Evolutionary conservation across 1,140 invertebrate species (phyloP), one percentile per base, ranked within the genome.

Genomic region (Galleria mellonella): DNA sequence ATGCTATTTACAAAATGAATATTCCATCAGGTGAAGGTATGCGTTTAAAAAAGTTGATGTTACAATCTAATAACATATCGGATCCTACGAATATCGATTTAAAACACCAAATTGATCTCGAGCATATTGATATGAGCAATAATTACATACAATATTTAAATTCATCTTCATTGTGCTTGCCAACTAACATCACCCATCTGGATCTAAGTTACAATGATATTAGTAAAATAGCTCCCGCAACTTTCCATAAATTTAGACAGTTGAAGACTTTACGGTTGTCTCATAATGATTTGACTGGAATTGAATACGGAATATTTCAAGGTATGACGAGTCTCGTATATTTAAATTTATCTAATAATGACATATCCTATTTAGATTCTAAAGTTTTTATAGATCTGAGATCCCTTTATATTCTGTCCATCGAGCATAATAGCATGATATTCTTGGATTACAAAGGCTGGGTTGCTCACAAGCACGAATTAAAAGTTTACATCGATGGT

Each of bases 201-300:
- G 77, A 84, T 47, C 57, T 84, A 28, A 81, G 65, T 43, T 62
- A 10, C 14, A 84, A 84, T 47, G 15, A 47, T 4, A 78, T 84
- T 33, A 15, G 52, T 15, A 50, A 27, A 15, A 76, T 84, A 9
- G 54, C 51, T 9, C 74, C 81, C 0, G 72, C 68, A 0, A 47
- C 70, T 4, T 84, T 84, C 27, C 41, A 55, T 32, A 42, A 41
- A 4, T 29, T 78, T 0, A 27, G 30, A 13, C 59, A 67, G 42
- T 61, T 84, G 15, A 63, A 51, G 30, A 75, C 59, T 9, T 51
- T 84, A 13, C 58, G 55, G 23, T 43, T 84, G 15, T 64, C 69
- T 9, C 61, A 72, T 33, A 84, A 84, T 46, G 38, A 45, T 1
- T 36, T 84, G 13, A 56, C 29, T 37, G 37, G 41, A 7, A 64